Percentiles rank a stretch among this genome's conserved stretches.
Conservation (phyloP, 2,888 invertebrate species). For the Meta bourneti region DNA sequence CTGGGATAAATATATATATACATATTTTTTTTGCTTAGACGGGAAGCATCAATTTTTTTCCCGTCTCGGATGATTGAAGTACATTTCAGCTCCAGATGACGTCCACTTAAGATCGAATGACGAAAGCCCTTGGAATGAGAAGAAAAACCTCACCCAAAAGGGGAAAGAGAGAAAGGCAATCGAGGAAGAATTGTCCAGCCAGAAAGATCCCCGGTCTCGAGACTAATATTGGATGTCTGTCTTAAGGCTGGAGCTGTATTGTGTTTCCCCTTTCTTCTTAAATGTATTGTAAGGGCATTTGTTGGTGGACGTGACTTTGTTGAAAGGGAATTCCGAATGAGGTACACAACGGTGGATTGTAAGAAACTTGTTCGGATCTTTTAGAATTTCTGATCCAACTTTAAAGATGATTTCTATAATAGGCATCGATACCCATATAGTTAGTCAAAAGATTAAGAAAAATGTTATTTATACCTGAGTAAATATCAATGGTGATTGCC, state of each 20-base stretch:
- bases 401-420: background rate
- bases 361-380: background rate
- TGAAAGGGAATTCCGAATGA: background rate
- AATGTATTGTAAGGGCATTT: background rate
- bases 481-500: no score
- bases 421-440: background rate
- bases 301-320: background rate
- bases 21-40: constrained; percentile 14
- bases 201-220: background rate
- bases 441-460: no score
- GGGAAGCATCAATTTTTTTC: constrained; percentile 46
- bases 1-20: constrained; percentile 1
- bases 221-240: background rate
- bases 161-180: background rate
- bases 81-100: constrained; percentile 52
- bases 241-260: background rate
- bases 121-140: background rate
- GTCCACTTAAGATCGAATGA: constrained; percentile 12
- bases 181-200: background rate
- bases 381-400: background rate
- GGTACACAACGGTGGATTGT: background rate
- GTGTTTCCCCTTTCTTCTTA: background rate
- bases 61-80: constrained; percentile 55
- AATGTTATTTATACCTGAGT: no score
- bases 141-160: background rate